Evolutionary conservation across 1,140 invertebrate species (phyloP), one percentile per base, ranked within the genome.

Genomic region (Philotrypesis tridentata): DNA sequence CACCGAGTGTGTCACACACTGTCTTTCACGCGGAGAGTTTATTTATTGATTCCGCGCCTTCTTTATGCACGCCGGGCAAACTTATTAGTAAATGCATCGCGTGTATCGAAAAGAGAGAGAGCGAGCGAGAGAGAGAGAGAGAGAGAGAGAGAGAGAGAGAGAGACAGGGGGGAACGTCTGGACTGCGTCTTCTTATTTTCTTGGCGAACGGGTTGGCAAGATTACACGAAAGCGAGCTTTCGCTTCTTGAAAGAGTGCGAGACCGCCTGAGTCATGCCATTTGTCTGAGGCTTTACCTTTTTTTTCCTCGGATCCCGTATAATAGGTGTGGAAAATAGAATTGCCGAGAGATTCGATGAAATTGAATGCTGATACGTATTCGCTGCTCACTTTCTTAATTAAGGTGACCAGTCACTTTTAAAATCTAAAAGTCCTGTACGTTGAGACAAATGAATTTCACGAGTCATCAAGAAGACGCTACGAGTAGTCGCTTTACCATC

Each of bases 61-160:
- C 71, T 73, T 73, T 73, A 55, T 79, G 11, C 27, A 63, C 17
- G 31, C 63, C 21, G 9, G 27, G 61, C 48, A 23, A 72, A 82
- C 43, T 82, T 82, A 82, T 82, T 77, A 82, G 73, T 72, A 77
- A 82, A 82, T 82, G 73, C 27, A 81, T 60, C 43, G 21, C 43
- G 6, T n/a, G 71, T n/a, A 55, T 55, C 48, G 21, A 37, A 37
- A 9, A 9, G 33, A 37, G 33, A 37, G 33, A 9, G 14, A 27
- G 29, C 48, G 27, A 31, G 14, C 14, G 29, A 68, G 33, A 37
- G 33, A 37, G 33, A 37, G 33, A 37, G 3, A 9, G 9, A 37
- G 9, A 37, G 33, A 37, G 33, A 37, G 33, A 37, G 3, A 9
- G 9, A 37, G 33, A 37, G 33, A 40, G 9, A 17, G 14, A 17